These are phyloP conservation scores for Agrotis puta DNA, from an alignment of 2,888 invertebrate genomes.

Conservation along the genomic window DNA sequence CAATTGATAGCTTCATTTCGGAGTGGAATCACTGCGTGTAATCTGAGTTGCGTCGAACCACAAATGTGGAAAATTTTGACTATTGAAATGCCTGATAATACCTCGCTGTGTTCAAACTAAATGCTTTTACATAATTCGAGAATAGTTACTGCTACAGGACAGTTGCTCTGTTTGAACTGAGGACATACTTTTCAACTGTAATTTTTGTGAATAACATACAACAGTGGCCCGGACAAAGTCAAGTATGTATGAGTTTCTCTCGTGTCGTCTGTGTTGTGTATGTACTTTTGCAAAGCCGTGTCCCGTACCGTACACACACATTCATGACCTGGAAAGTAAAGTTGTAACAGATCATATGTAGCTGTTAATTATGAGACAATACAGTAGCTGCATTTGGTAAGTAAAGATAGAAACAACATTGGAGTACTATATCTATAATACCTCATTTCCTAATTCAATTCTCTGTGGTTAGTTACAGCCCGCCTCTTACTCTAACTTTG, in stretches of 20 bases:
- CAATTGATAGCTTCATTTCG: conserved; percentile 64
- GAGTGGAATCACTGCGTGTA: conserved; percentile 56
- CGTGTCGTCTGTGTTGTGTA: conserved; percentile 8
- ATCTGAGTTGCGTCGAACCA: conserved; percentile 54
- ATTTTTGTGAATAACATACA: conserved; percentile 10
- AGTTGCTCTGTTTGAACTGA: background rate
- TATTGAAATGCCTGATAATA: conserved; percentile 58
- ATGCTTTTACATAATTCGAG: conserved; percentile 14
- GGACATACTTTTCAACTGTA: conserved; percentile 17
- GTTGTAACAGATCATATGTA: background rate
- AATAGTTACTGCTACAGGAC: conserved; percentile 2
- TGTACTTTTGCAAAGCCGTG: conserved; percentile 4
- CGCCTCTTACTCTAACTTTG: conserved; percentile 33
- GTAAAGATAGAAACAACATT: background rate
- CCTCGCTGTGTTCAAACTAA: conserved; percentile 15
- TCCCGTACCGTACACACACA: background rate
- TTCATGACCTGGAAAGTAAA: background rate
- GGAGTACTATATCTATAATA: conserved; percentile 9
- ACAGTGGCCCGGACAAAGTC: conserved; percentile 3
- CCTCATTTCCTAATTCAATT: conserved; percentile 34
- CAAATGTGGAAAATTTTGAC: conserved; percentile 58
- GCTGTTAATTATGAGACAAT: background rate
- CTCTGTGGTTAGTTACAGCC: conserved; percentile 17
- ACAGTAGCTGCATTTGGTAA: background rate
- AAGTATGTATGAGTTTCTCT: conserved; percentile 18